Evolutionary conservation across 2,888 invertebrate genomes (phyloP), one percentile per base, ranked within the genome.

Genomic region (Drosophila barbarae): DNA sequence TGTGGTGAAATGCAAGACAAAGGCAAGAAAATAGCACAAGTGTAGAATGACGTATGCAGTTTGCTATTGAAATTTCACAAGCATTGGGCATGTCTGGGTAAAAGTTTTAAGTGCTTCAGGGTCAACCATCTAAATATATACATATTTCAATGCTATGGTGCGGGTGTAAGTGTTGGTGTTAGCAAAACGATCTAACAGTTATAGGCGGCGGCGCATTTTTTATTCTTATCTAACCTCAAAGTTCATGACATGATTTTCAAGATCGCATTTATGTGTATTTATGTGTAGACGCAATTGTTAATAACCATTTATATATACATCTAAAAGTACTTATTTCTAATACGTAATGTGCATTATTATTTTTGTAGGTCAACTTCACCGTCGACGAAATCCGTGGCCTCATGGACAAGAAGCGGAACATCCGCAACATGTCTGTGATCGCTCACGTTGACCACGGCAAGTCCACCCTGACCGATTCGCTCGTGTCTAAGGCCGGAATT

Each of bases 361-460:
- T 60, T 72, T 76, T 32, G 9, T 86, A 99, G 99, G 99, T 99
- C 94, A 99, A 99, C 94, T 99, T 99, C 91, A 99, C 99, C 81
- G 97, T 99, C 92, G 99, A 99, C 93, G 98, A 99, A 93, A 99
- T 99, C 93, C 96, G 99, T 92, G 92, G 89, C 90, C 97, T 99
- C 95, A 99, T 99, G 99, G 99, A 99, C 96, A 97, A 97, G 91
- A 99, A 99, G 93, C 93, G 93, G 92, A 99, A 99, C 90, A 99
- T 99, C 92, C 95, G 99, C 90, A 99, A 99, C 92, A 99, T 99
- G 99, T 99, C 99, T 90, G 99, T 99, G 91, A 99, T 99, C 90
- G 99, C 99, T 87, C 99, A 99, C 92, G 99, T 99, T 82, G 99
- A 99, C 92, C 99, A 99, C 91, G 99, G 99, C 89, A 99, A 99